These are phyloP conservation scores for Amphipoea lucens DNA, from an alignment of 2,888 invertebrate species.

Conservation along the genomic window DNA sequence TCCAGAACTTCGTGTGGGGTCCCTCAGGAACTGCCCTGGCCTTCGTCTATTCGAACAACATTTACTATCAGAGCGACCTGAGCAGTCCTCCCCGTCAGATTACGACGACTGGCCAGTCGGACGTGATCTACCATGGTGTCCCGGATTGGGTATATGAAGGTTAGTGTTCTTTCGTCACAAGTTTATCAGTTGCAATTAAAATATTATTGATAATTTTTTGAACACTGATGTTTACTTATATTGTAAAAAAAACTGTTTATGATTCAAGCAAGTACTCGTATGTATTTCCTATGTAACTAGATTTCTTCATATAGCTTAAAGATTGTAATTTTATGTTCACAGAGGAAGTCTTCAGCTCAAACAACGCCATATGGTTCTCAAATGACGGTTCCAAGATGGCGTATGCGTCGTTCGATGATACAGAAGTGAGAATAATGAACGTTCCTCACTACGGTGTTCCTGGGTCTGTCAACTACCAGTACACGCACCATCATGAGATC, in stretches of 20 bases:
- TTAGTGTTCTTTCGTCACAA: slow-evolving; percentile 75
- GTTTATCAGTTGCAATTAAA: neutral
- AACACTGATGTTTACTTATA: neutral
- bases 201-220: neutral
- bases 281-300: neutral
- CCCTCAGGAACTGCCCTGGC: slow-evolving; percentile 93
- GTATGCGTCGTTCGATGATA: slow-evolving; percentile 95
- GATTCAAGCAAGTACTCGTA: too few species aligned
- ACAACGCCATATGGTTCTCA: slow-evolving; percentile 97
- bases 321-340: slow-evolving; percentile 72
- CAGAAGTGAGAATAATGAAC: slow-evolving; percentile 92
- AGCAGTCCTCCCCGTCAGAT: slow-evolving; percentile 87
- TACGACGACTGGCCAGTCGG: slow-evolving; percentile 91
- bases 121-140: slow-evolving; percentile 95
- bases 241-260: neutral
- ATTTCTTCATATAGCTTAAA: neutral
- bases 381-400: slow-evolving; percentile 94
- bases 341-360: slow-evolving; percentile 97
- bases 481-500: slow-evolving; percentile 93
- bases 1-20: slow-evolving; percentile 94
- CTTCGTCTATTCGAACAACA: slow-evolving; percentile 93
- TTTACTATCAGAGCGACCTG: slow-evolving; percentile 92
- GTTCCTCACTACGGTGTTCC: slow-evolving; percentile 95
- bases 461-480: slow-evolving; percentile 93
- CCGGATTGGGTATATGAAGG: slow-evolving; percentile 99